Evolutionary conservation across 2,113 vertebrate genomes (phyloP).

Genomic region (Mirounga angustirostris): DNA sequence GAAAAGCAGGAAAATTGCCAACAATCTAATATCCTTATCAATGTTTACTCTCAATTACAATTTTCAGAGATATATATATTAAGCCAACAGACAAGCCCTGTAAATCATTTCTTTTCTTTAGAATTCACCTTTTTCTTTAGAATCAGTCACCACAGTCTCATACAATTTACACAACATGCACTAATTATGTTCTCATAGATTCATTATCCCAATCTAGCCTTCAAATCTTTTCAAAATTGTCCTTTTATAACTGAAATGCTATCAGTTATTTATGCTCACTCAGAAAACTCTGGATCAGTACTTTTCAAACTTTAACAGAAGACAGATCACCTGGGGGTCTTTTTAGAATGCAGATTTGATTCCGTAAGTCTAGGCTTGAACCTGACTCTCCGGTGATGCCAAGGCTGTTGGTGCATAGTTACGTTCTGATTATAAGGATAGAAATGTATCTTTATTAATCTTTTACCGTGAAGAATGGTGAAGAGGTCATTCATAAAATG

Average conservation of each 20-base stretch:
- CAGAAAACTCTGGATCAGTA: background rate
- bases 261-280: background rate
- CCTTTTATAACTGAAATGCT: conserved; percentile 32
- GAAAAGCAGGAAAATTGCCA: conserved; percentile 30
- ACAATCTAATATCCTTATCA: background rate
- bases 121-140: background rate
- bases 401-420: background rate
- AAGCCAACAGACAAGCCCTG: background rate
- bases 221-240: conserved; percentile 26
- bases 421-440: background rate
- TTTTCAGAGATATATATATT: background rate
- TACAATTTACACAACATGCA: background rate
- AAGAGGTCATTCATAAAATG: background rate
- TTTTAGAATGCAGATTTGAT: background rate
- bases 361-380: conserved; percentile 3
- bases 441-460: background rate
- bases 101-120: background rate
- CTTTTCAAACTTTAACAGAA: conserved; percentile 36
- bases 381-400: background rate
- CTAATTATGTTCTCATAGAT: conserved; percentile 5
- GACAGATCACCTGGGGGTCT: background rate
- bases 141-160: background rate
- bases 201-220: background rate
- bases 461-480: background rate
- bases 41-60: conserved; percentile 8